phyloP scores from a whole-genome alignment of 2,797 vertebrate genomes.

The Bovichtus variegatus region DNA sequence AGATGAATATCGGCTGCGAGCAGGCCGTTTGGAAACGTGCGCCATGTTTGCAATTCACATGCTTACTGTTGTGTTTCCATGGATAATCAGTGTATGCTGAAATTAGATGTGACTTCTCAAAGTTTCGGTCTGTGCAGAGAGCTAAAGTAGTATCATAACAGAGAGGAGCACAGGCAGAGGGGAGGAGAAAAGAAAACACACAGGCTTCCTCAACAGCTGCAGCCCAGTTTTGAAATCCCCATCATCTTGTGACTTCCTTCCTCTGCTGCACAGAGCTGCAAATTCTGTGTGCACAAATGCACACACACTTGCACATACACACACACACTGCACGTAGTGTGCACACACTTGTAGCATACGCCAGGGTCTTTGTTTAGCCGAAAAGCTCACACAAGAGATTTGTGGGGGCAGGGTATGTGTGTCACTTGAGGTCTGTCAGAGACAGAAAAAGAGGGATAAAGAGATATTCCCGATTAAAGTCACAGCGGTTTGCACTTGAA shows the following conservation, averaged over 20 bases:
- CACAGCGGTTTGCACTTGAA: slow-evolving; percentile 13
- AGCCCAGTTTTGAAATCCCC: slow-evolving; percentile 84
- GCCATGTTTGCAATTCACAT: slow-evolving; percentile 58
- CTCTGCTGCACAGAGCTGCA: slow-evolving; percentile 78
- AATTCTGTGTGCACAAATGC: slow-evolving; percentile 58
- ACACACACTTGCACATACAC: slow-evolving; percentile 26
- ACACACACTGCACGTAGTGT: slow-evolving; percentile 41
- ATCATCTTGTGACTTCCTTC: slow-evolving; percentile 87
- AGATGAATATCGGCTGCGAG: slow-evolving; percentile 60
- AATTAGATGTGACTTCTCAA: slow-evolving; percentile 23
- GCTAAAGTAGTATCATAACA: slow-evolving; percentile 34
- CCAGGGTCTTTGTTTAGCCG: slow-evolving; percentile 78
- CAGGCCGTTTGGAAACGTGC: slow-evolving; percentile 56
- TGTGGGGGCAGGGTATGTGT: slow-evolving; percentile 63
- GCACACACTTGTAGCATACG: slow-evolving; percentile 66
- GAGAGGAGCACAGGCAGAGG: slow-evolving; percentile 46
- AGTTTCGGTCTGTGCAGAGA: slow-evolving; percentile 18
- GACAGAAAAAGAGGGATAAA: slow-evolving; percentile 5
- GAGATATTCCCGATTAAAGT: slow-evolving; percentile 21
- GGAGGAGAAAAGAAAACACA: slow-evolving; percentile 75
- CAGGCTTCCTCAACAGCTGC: slow-evolving; percentile 86
- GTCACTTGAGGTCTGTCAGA: slow-evolving; percentile 39
- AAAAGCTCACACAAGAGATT: slow-evolving; percentile 73
- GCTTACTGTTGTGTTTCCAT: slow-evolving; percentile 46
- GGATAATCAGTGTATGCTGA: slow-evolving; percentile 38